phyloP scores from a whole-genome alignment of 2,113 vertebrate genomes.

The Pungitius pungitius region DNA sequence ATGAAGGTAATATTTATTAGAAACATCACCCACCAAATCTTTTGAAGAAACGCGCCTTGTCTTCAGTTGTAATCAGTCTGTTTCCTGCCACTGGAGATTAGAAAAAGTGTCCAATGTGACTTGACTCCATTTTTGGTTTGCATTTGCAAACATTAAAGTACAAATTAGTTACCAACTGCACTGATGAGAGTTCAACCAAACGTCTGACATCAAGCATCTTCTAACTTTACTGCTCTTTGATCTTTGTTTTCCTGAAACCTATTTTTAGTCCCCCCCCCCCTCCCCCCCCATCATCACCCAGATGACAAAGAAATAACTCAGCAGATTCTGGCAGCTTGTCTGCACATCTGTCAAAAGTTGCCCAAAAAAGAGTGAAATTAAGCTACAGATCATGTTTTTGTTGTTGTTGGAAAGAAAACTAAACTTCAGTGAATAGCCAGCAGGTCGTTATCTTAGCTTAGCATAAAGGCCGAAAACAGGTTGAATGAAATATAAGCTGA shows the following conservation, averaged over 20 bases:
- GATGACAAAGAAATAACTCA: conserved; percentile 4
- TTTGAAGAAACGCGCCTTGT: conserved; percentile 35
- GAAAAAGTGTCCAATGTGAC: conserved; percentile 84
- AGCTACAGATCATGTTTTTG: neutral
- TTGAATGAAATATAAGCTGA: neutral
- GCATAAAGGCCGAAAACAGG: neutral
- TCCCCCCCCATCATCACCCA: conserved; percentile 21
- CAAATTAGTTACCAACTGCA: neutral
- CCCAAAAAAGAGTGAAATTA: conserved; percentile 1
- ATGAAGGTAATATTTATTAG: neutral
- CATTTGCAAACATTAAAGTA: neutral
- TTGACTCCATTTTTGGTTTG: conserved; percentile 62
- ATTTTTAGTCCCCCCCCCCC: conserved; percentile 11
- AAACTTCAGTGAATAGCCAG: neutral
- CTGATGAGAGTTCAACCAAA: conserved; percentile 5
- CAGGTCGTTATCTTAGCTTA: neutral
- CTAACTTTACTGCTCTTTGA: conserved; percentile 21
- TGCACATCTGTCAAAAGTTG: conserved; percentile 5
- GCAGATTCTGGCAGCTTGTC: neutral
- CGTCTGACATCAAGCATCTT: conserved; percentile 4
- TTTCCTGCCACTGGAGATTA: conserved; percentile 78
- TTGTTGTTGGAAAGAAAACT: neutral
- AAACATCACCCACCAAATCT: conserved; percentile 12
- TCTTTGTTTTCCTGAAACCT: conserved; percentile 11
- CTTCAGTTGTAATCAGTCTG: conserved; percentile 9